phyloP scores from a whole-genome alignment of 2,113 vertebrate genomes.

The Diadophis punctatus region DNA sequence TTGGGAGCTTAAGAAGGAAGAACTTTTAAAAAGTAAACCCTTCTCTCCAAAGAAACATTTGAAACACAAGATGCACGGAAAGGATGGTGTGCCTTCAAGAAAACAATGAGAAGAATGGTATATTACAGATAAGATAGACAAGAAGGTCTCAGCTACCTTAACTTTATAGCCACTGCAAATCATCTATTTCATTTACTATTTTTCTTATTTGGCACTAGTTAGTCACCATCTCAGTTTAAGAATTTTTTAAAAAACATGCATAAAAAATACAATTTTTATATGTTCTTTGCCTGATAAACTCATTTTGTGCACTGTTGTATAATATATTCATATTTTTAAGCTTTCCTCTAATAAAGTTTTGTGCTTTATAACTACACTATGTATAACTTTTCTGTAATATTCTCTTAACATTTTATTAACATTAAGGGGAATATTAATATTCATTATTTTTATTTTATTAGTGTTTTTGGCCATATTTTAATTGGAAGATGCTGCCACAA shows the following conservation, averaged over 20 bases:
- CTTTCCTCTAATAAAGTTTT: background rate
- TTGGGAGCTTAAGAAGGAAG: slow-evolving; percentile 73
- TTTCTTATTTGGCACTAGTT: background rate
- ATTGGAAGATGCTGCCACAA: background rate
- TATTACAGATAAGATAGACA: background rate
- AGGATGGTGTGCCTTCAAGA: background rate
- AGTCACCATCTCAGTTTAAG: background rate
- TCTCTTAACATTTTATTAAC: background rate
- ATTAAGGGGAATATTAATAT: background rate
- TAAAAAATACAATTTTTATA: background rate
- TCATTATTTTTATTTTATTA: background rate
- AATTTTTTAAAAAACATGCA: background rate
- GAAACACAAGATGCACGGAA: background rate
- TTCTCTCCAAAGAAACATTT: background rate
- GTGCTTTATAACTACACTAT: background rate
- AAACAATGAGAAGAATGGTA: background rate
- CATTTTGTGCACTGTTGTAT: background rate
- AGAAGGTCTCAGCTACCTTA: background rate
- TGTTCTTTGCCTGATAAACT: background rate
- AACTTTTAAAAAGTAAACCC: slow-evolving; percentile 48
- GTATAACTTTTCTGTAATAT: background rate
- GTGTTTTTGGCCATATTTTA: background rate
- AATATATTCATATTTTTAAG: background rate
- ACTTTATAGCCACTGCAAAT: background rate
- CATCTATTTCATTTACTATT: background rate